Evolutionary conservation across 2,113 vertebrate species (phyloP).

Genomic region (Turdus rufiventris): DNA sequence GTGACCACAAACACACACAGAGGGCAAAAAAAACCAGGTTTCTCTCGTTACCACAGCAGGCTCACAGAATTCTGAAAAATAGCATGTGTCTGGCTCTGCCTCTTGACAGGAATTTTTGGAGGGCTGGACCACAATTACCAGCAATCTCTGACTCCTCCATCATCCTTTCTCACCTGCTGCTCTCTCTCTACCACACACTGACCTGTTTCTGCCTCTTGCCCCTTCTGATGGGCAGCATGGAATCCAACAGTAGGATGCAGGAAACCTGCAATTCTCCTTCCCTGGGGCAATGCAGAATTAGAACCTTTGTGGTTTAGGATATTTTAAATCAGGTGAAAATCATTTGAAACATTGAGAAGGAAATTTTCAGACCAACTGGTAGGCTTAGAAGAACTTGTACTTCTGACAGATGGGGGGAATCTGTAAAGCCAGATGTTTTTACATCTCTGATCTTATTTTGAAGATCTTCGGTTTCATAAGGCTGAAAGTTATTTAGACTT

Average conservation of each 20-base stretch:
- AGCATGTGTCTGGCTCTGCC: neutral
- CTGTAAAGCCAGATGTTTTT: neutral
- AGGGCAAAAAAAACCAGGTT: fast-evolving
- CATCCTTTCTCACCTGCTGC: neutral
- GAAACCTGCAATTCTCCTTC: neutral
- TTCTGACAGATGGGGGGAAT: neutral
- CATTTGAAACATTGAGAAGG: neutral
- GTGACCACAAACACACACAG: neutral
- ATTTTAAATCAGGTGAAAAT: neutral
- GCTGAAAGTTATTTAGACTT: neutral
- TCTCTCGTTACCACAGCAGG: neutral
- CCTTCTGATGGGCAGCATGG: neutral
- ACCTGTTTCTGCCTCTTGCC: neutral
- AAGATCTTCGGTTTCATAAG: neutral
- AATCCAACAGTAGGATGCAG: neutral
- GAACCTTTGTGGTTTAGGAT: neutral
- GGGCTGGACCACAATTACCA: neutral
- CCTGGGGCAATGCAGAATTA: neutral
- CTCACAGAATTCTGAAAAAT: neutral
- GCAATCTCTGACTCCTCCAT: neutral
- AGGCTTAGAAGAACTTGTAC: neutral
- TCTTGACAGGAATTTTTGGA: neutral
- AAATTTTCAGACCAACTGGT: neutral
- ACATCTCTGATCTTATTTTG: neutral
- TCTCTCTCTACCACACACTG: neutral